Conservation (phyloP, 2,797 vertebrate genomes). For the Darevskia nairensis region DNA sequence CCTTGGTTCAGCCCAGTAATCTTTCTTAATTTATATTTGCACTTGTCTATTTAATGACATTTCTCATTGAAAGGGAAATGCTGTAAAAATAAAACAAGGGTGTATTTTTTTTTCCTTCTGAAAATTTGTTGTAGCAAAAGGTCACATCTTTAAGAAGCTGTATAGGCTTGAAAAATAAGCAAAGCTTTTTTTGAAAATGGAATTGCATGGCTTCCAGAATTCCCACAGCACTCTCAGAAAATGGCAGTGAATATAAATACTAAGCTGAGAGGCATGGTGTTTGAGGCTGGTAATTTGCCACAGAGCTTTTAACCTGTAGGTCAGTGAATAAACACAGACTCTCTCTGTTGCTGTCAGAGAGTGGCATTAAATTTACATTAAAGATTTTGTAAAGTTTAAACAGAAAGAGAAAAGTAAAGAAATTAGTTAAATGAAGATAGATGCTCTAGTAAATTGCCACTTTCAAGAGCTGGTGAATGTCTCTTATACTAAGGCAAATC, state of each 20-base stretch:
- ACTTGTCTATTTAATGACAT: conserved; percentile 3
- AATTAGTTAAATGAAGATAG: conserved; percentile 56
- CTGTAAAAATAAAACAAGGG: not conserved
- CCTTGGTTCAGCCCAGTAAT: not conserved
- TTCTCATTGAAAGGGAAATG: not conserved
- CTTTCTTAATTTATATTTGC: not conserved
- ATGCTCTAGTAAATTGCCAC: conserved; percentile 21
- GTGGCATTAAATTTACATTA: not conserved
- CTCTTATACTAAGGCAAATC: not conserved
- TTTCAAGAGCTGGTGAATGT: conserved; percentile 37
- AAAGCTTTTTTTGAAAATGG: not conserved
- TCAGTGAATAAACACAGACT: conserved; percentile 32
- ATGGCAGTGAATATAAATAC: conserved; percentile 11
- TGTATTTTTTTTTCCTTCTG: fast-evolving
- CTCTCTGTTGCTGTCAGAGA: conserved; percentile 25
- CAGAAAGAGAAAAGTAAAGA: conserved; percentile 40
- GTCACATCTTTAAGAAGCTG: not conserved
- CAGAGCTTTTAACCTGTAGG: conserved; percentile 35
- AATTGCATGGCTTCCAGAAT: conserved; percentile 21
- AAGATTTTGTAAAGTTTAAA: conserved; percentile 35
- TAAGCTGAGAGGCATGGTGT: not conserved
- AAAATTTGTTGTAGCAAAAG: conserved; percentile 11
- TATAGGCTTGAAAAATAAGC: conserved; percentile 22
- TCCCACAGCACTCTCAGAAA: conserved; percentile 30
- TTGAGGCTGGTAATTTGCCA: conserved; percentile 34